Percentiles rank a stretch among this genome's conserved stretches.
phyloP scores from a whole-genome alignment of 2,797 vertebrate species.

The Acanthurus tractus region DNA sequence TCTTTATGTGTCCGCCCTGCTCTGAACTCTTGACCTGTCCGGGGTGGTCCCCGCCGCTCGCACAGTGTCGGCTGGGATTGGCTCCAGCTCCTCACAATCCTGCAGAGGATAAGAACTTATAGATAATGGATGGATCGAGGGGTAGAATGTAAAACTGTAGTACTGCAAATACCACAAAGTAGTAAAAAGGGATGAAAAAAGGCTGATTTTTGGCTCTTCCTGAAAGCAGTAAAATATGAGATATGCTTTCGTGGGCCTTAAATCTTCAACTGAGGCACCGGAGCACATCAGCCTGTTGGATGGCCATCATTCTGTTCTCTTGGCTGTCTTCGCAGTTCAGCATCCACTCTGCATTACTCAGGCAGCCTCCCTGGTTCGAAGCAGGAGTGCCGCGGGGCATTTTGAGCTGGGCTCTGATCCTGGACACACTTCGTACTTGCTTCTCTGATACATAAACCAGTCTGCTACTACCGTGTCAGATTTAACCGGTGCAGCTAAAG shows the following conservation, averaged over 20 bases:
- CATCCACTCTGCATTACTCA: slow-evolving; percentile 37
- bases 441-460: slow-evolving; percentile 38
- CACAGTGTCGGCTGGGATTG: too few species aligned
- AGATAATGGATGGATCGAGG: too few species aligned
- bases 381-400: slow-evolving; percentile 13
- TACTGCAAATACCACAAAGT: slow-evolving; percentile 29
- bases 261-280: slow-evolving; percentile 40
- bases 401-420: slow-evolving; percentile 41
- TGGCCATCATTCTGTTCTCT: slow-evolving; percentile 49
- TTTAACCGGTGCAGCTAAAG: slow-evolving; percentile 15
- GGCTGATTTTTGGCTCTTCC: slow-evolving; percentile 28
- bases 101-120: too few species aligned
- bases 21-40: too few species aligned
- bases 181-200: slow-evolving; percentile 13
- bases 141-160: slow-evolving; percentile 32
- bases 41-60: too few species aligned
- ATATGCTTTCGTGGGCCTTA: slow-evolving; percentile 49
- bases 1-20: too few species aligned
- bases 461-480: slow-evolving; percentile 1
- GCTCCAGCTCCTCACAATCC: too few species aligned
- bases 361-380: slow-evolving; percentile 32
- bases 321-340: slow-evolving; percentile 44
- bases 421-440: slow-evolving; percentile 11
- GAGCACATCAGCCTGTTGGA: slow-evolving; percentile 47
- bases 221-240: slow-evolving; percentile 58